Conservation (phyloP, 1,140 invertebrate genomes). For the Neodiprion virginianus region DNA sequence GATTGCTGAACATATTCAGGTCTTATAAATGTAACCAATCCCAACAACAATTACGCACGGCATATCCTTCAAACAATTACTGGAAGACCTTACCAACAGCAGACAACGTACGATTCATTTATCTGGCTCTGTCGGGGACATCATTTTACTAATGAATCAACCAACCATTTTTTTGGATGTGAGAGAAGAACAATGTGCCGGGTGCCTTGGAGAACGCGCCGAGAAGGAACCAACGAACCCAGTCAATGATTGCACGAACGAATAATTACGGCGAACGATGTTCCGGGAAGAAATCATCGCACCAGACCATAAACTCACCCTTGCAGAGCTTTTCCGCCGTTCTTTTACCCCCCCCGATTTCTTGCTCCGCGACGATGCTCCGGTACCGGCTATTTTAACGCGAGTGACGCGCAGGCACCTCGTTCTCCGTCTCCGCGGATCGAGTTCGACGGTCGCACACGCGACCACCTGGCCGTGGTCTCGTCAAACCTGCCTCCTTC, state of each 20-base stretch:
- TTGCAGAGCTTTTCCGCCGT: background rate
- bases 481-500: conserved; percentile 23
- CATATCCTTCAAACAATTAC: too few relatives aligned
- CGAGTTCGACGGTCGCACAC: conserved; percentile 28
- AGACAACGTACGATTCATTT: too few relatives aligned
- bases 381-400: background rate
- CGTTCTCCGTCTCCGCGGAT: background rate
- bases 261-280: conserved; percentile 30
- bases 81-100: too few relatives aligned
- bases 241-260: conserved; percentile 17
- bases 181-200: too few relatives aligned
- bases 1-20: too few relatives aligned
- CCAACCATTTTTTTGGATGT: too few relatives aligned
- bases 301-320: background rate
- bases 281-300: conserved; percentile 26
- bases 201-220: too few relatives aligned
- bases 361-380: conserved; percentile 17
- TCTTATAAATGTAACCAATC: too few relatives aligned
- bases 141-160: too few relatives aligned
- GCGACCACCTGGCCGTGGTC: conserved; percentile 29
- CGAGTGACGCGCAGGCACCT: conserved; percentile 6
- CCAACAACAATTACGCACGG: too few relatives aligned
- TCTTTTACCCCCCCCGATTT: background rate
- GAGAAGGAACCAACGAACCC: too few relatives aligned
- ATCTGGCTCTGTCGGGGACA: too few relatives aligned